Evolutionary conservation across 2,113 vertebrate genomes (phyloP), one percentile per base, ranked within the genome.

Genomic region (Sceloporus undulatus): DNA sequence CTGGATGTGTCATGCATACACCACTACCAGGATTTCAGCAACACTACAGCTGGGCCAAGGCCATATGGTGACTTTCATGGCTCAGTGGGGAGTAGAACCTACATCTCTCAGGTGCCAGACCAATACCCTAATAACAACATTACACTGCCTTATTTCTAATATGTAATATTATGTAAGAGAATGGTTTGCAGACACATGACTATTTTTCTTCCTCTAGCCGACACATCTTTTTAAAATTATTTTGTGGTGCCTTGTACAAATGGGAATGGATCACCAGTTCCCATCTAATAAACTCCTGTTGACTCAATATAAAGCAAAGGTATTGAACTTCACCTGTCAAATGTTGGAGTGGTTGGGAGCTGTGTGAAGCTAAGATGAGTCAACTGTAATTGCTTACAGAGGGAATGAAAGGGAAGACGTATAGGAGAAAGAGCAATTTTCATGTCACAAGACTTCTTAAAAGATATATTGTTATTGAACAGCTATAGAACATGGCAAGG

Each of bases 391-490:
- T 0, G 0, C 4, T 88, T 71, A 52, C 4, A 5, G 0, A 29
- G 0, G 2, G 65, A 52, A 59, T 27, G 1, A 74, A 9, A 42
- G 86, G 75, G 70, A 70, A 66, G 27, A 25, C 19, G 52, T 54
- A 6, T 1, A 38, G 62, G 1, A 52, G 27, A 75, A 79, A 25
- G n/a, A 78, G 14, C 29, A 85, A 75, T 84, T 85, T 82, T 27
- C 38, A 62, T 10, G 66, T 0, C 0, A 1, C 1, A 16, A 8
- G 0, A 9, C 9, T 16, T 86, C 59, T 71, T 62, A 78, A 83
- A 70, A 25, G 52, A 70, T 23, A 62, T 5, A 70, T 59, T 83
- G 79, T 90, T 93, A 85, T 85, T 75, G 9, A 91, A 70, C 9
- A 90, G 52, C 71, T 79, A 16, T 65, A 10, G 82, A 89, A 81